These are phyloP conservation scores for Sussaba pulchella DNA, from an alignment of 2,888 invertebrate species.

Conservation along the genomic window DNA sequence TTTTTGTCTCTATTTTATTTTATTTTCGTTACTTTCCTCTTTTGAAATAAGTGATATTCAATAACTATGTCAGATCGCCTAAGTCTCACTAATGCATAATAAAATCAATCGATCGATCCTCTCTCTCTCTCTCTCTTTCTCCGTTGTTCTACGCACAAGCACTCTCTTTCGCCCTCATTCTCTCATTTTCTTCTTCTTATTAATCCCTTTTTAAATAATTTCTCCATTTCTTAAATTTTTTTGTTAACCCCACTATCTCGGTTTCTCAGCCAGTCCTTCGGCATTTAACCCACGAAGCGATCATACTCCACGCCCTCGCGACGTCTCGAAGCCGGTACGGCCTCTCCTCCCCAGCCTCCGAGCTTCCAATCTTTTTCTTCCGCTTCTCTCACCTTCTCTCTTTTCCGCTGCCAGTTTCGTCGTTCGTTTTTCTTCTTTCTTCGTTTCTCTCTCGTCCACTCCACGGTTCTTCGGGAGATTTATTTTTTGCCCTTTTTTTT, in stretches of 20 bases:
- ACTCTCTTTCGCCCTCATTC: not conserved
- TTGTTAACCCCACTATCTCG: conserved; percentile 13
- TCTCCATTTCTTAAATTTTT: conserved; percentile 13
- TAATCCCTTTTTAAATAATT: too few relatives aligned
- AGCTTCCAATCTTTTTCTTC: conserved; percentile 14
- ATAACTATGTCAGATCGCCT: too few relatives aligned
- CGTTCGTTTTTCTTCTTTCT: conserved; percentile 11
- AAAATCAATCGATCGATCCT: too few relatives aligned
- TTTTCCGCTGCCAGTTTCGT: too few relatives aligned
- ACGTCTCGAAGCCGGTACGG: not conserved
- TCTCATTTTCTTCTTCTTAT: conserved; percentile 9
- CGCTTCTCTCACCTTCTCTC: conserved; percentile 16
- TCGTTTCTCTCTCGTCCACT: conserved; percentile 28
- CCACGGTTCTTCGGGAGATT: not conserved
- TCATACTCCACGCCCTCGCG: conserved; percentile 25
- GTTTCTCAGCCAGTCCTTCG: too few relatives aligned
- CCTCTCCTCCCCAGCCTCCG: conserved; percentile 25
- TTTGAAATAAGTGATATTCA: too few relatives aligned
- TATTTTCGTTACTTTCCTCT: too few relatives aligned
- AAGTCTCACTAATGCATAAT: too few relatives aligned
- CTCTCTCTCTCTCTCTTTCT: not conserved
- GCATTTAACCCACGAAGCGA: too few relatives aligned
- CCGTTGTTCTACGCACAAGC: not conserved
- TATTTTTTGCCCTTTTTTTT: too few relatives aligned
- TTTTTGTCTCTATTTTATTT: too few relatives aligned